A percentile compares a stretch with the other conserved stretches of the same genome.
Evolutionary conservation across 2,888 invertebrate genomes (phyloP).

Genomic region (Papilio protenor): DNA sequence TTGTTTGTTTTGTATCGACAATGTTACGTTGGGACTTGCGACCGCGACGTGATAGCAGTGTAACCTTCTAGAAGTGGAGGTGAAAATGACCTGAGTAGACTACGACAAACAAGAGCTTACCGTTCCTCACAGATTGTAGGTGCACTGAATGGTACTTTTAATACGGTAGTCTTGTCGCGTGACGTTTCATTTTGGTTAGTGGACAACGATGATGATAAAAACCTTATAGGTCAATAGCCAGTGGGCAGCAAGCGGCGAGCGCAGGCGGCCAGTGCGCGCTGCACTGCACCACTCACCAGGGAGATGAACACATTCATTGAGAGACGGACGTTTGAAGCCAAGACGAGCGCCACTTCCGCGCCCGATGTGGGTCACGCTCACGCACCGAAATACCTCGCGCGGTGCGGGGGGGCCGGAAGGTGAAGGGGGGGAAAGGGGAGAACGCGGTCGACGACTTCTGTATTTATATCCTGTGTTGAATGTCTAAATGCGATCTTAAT

Average conservation of each 20-base stretch:
- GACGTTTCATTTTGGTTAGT: neutral
- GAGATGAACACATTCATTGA: slow-evolving; percentile 10
- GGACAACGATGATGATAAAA: neutral
- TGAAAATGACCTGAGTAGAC: neutral
- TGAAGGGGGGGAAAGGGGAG: neutral
- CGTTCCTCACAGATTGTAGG: neutral
- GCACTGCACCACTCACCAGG: neutral
- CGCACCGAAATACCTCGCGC: slow-evolving; percentile 16
- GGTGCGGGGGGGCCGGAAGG: neutral
- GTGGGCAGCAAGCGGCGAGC: neutral
- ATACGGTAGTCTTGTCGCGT: neutral
- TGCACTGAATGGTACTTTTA: neutral
- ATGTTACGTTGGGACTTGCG: neutral
- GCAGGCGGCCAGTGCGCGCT: neutral
- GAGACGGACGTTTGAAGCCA: slow-evolving; percentile 3
- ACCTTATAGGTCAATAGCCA: neutral
- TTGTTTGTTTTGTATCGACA: neutral
- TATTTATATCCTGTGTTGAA: slow-evolving; percentile 18
- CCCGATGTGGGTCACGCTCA: slow-evolving; percentile 34
- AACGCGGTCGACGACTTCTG: slow-evolving; percentile 30
- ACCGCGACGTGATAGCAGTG: neutral
- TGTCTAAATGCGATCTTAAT: slow-evolving; percentile 16
- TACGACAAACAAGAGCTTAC: neutral
- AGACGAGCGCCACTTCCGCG: slow-evolving; percentile 28
- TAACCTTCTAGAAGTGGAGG: neutral